Evolutionary conservation across 1,140 invertebrate species (phyloP), one percentile per base, ranked within the genome.

Genomic region (Leucophenga varia): DNA sequence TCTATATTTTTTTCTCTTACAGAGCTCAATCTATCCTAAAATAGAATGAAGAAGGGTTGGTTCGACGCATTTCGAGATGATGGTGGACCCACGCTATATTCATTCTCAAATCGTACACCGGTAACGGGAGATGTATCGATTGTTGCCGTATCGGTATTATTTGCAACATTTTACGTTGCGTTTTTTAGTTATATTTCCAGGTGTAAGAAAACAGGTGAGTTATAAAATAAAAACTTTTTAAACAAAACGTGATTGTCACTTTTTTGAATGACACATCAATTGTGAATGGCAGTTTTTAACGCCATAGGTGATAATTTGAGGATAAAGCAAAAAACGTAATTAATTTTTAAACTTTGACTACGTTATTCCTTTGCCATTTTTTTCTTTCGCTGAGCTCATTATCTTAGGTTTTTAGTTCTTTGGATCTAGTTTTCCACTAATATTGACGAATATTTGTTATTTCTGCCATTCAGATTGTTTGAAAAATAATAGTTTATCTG

Each of bases 141-240:
- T 49, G 86, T 95, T 57, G 86, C 89, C 31, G 84, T 95, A 41
- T 87, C 91, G 42, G 81, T 95, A 34, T 81, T 93, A 34, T 95
- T 95, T 75, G 83, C 86, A 59, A 95, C 93, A 43, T 79, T 95
- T 48, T 96, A 93, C 77, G 77, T 94, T 36, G 93, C 93, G 20
- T 34, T 94, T 97, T 76, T 82, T 97, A 49, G 86, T 95, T 59
- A 89, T 97, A 57, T 92, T 96, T 76, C 94, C 94, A 30, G 95
- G 94, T 47, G 90, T 97, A 56, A 81, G 93, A 53, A 96, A 94
- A 80, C 91, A 97, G 86, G 94, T 95, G 77, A 80, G 78, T 42
- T 22, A 20, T 21, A 13, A 7, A n/a, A 7, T 8, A 30, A 8
- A 30, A 30, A 30, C 21, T 12, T 39, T 39, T 20, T 21, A 6